A percentile compares a stretch with the other conserved stretches of the same genome.
phyloP scores from a whole-genome alignment of 1,140 invertebrate species.

The Copidosoma floridanum region DNA sequence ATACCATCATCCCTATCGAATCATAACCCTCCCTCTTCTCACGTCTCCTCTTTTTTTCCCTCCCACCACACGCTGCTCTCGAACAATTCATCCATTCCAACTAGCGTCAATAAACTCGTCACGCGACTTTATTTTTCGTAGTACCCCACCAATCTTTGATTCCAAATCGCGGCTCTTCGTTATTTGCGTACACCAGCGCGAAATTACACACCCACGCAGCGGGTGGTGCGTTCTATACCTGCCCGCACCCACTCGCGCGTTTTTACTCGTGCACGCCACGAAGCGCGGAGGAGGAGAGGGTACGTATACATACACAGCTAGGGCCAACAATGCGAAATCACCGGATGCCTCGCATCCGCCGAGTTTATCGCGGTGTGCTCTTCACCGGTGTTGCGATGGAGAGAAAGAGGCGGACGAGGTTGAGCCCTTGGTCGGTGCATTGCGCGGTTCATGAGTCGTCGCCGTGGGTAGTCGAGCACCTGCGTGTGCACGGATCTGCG shows the following conservation, averaged over 20 bases:
- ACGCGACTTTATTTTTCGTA: no score
- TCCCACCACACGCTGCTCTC: background rate
- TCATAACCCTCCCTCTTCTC: no score
- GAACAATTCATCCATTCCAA: no score
- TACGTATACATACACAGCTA: no score
- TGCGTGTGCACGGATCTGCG: background rate
- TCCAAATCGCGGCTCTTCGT: slow-evolving; percentile 8
- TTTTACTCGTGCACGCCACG: background rate
- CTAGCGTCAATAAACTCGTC: no score
- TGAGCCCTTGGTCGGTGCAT: slow-evolving; percentile 3
- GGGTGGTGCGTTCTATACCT: slow-evolving; percentile 15
- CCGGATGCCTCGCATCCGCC: slow-evolving; percentile 29
- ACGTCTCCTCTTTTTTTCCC: background rate
- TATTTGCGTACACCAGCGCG: slow-evolving; percentile 9
- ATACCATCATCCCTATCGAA: no score
- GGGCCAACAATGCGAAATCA: slow-evolving; percentile 30
- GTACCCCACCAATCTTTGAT: no score
- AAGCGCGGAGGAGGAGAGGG: no score
- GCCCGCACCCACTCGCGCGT: slow-evolving; percentile 15
- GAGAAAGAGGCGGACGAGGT: background rate
- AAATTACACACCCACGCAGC: no score
- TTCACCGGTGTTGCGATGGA: no score
- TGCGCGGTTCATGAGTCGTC: background rate
- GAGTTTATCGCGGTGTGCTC: slow-evolving; percentile 17
- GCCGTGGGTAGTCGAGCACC: no score